These are phyloP conservation scores for Centrocercus urophasianus DNA, from an alignment of 2,113 vertebrate species.

Conservation along the genomic window DNA sequence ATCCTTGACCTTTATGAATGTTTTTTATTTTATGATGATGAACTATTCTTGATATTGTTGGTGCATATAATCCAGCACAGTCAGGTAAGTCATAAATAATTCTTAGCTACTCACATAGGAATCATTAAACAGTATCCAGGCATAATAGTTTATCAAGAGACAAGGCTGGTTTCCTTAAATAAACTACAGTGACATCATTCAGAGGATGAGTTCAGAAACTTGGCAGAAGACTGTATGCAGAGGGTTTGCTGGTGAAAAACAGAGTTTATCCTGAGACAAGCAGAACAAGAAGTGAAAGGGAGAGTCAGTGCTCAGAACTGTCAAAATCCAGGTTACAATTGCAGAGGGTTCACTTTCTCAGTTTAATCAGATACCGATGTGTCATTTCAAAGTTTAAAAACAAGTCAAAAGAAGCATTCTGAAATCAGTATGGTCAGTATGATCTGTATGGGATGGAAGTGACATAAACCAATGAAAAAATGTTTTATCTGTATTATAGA, in stretches of 20 bases:
- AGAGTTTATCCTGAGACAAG: constrained; percentile 10
- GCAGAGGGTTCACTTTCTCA: not conserved
- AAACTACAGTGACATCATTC: constrained; percentile 80
- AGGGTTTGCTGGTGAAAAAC: constrained; percentile 30
- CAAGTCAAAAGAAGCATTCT: not conserved
- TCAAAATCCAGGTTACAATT: not conserved
- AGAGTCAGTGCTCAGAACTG: not conserved
- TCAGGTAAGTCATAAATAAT: constrained; percentile 80
- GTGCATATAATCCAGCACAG: constrained; percentile 74
- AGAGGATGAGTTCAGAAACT: constrained; percentile 61
- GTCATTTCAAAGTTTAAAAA: not conserved
- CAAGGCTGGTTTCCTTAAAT: constrained; percentile 79
- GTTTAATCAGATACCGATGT: not conserved
- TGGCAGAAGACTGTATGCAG: constrained; percentile 34
- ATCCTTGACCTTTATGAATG: constrained; percentile 66
- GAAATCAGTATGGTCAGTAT: not conserved
- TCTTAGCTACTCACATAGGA: constrained; percentile 56
- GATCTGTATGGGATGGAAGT: not conserved
- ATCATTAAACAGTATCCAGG: constrained; percentile 72
- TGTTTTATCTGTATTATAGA: not conserved
- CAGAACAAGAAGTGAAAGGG: not conserved
- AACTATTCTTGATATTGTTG: constrained; percentile 75
- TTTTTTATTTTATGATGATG: constrained; percentile 79
- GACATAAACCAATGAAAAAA: not conserved
- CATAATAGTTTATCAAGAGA: constrained; percentile 78